Evolutionary conservation across 2,797 vertebrate species (phyloP).

Genomic region (Aphelocoma californica): DNA sequence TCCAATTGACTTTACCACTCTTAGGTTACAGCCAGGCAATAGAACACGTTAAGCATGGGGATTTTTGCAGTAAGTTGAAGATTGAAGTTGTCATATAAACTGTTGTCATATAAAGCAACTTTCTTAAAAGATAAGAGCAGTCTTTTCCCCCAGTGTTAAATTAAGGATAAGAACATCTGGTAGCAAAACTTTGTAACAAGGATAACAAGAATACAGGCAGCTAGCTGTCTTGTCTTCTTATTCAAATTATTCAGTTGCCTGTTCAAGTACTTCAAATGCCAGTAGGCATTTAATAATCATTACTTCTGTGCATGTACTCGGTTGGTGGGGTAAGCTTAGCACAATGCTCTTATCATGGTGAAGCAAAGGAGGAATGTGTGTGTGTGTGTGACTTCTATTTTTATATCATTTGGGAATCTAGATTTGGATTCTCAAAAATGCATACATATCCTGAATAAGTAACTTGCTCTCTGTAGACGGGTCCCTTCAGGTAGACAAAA

Average conservation of each 20-base stretch:
- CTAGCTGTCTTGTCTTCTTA: not conserved
- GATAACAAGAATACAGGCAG: not conserved
- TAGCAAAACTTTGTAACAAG: not conserved
- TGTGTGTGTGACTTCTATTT: not conserved
- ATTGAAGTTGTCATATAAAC: not conserved
- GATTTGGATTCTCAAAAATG: not conserved
- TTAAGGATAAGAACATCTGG: not conserved
- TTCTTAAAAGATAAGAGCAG: not conserved
- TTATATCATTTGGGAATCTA: not conserved
- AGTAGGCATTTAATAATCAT: not conserved
- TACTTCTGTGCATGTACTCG: not conserved
- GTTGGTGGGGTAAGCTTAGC: not conserved
- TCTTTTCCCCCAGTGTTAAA: not conserved
- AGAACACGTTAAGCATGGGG: not conserved
- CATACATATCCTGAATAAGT: not conserved
- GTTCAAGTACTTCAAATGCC: not conserved
- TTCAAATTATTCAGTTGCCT: not conserved
- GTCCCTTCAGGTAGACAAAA: not conserved
- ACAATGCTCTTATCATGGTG: not conserved
- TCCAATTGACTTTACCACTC: conserved; percentile 12
- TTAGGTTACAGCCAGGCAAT: not conserved
- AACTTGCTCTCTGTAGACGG: not conserved
- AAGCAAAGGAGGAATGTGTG: not conserved
- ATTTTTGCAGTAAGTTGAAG: not conserved
- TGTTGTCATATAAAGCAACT: not conserved